These are phyloP conservation scores for Crematogaster levior DNA, from an alignment of 2,888 invertebrate species.

Conservation along the genomic window DNA sequence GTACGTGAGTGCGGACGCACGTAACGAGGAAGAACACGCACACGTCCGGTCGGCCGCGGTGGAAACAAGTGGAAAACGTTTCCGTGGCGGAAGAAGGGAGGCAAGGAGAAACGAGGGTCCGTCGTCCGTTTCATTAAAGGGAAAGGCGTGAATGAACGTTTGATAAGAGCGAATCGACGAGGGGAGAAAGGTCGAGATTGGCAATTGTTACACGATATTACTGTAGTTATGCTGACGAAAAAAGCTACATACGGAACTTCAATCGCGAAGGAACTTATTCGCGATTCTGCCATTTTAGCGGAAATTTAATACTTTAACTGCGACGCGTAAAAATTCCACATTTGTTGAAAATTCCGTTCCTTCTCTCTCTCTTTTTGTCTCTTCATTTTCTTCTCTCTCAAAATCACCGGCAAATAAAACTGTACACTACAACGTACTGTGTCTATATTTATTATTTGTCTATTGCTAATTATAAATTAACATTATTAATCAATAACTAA, in stretches of 20 bases:
- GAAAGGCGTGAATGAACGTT: conserved; percentile 41
- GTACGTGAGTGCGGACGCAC: background rate
- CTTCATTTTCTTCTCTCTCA: background rate
- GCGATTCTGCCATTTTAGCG: background rate
- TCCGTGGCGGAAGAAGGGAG: conserved; percentile 33
- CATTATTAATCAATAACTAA: background rate
- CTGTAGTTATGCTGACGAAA: background rate
- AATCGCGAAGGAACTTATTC: conserved; percentile 6
- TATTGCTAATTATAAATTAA: background rate
- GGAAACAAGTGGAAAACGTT: conserved; percentile 55
- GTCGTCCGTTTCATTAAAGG: conserved; percentile 24
- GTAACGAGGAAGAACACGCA: conserved; percentile 36
- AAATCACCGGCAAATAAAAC: background rate
- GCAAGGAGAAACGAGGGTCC: background rate
- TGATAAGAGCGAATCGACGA: conserved; percentile 31
- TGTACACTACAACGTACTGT: background rate
- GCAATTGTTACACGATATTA: background rate
- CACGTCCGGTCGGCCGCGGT: conserved; percentile 36
- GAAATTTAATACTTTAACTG: conserved; percentile 13
- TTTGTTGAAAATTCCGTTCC: background rate
- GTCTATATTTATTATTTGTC: background rate
- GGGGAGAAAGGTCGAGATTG: conserved; percentile 8
- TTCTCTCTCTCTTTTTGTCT: too few species aligned
- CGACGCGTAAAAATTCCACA: background rate
- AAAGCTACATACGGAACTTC: background rate